These are phyloP conservation scores for Onychomys torridus DNA, from an alignment of 2,797 vertebrate species.

Conservation along the genomic window DNA sequence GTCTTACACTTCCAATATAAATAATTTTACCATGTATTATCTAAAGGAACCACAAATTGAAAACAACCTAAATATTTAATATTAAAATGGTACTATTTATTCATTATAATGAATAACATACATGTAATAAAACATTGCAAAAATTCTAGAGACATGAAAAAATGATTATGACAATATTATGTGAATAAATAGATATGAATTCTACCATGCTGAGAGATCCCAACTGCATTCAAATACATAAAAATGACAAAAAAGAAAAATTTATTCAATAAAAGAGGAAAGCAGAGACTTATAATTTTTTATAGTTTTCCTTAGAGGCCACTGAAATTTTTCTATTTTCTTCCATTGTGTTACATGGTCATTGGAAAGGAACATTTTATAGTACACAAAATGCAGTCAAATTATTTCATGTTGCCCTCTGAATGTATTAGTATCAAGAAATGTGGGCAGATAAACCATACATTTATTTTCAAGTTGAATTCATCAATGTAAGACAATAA, in stretches of 20 bases:
- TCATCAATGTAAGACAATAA: neutral
- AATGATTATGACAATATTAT: neutral
- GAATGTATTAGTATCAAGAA: neutral
- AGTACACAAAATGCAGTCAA: neutral
- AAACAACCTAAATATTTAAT: slow-evolving; percentile 11
- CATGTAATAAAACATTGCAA: neutral
- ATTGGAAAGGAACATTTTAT: neutral
- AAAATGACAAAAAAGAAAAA: neutral
- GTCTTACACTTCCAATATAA: neutral
- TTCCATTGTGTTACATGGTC: neutral
- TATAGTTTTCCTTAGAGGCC: neutral
- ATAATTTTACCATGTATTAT: neutral
- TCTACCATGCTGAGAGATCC: neutral
- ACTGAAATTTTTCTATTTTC: neutral
- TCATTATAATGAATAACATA: neutral
- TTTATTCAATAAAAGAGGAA: slow-evolving; percentile 1
- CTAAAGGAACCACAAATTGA: neutral
- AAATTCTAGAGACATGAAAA: neutral
- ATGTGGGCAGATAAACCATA: neutral
- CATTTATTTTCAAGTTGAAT: neutral
- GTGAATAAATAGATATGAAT: slow-evolving; percentile 6
- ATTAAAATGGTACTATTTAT: neutral
- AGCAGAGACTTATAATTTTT: neutral
- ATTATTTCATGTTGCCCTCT: neutral
- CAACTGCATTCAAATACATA: neutral